Percentiles rank a stretch among this genome's conserved stretches.
Conservation (phyloP, 2,113 vertebrate species). For the Chrysemys picta region DNA sequence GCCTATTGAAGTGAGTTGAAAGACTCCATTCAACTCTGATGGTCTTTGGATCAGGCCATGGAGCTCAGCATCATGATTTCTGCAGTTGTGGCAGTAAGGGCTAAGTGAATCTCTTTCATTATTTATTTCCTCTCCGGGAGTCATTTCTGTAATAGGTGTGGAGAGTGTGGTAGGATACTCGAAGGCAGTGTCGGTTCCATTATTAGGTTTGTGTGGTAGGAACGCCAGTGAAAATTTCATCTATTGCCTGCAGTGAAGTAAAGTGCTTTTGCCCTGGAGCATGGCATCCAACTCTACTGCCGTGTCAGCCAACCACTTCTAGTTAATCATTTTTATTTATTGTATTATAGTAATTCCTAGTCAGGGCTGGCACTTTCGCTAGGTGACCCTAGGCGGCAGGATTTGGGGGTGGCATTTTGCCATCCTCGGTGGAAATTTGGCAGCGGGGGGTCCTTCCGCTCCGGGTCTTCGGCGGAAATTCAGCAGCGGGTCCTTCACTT, state of each 20-base stretch:
- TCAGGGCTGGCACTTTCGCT: too few relatives aligned
- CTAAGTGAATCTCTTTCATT: not conserved
- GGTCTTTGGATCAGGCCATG: not conserved
- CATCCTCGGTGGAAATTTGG: too few relatives aligned
- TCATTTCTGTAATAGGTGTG: fast-evolving
- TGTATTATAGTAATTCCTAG: not conserved
- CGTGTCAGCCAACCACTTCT: slow-evolving; percentile 17
- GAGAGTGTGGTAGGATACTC: not conserved
- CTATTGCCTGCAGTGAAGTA: not conserved
- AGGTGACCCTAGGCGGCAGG: too few relatives aligned
- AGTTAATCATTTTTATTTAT: slow-evolving; percentile 36
- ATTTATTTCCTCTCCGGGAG: not conserved
- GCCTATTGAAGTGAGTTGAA: not conserved
- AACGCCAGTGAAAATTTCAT: not conserved
- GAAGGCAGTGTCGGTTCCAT: not conserved
- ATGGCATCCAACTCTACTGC: slow-evolving; percentile 2
- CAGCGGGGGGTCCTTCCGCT: too few relatives aligned
- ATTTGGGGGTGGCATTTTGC: too few relatives aligned
- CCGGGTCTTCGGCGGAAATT: too few relatives aligned
- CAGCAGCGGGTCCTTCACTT: too few relatives aligned
- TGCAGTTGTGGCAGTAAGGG: not conserved
- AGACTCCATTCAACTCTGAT: fast-evolving
- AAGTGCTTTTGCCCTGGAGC: not conserved
- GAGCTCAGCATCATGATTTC: not conserved
- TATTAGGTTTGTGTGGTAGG: not conserved